Evolutionary conservation across 2,113 vertebrate species (phyloP), one percentile per base, ranked within the genome.

Genomic region (Scalopus aquaticus): DNA sequence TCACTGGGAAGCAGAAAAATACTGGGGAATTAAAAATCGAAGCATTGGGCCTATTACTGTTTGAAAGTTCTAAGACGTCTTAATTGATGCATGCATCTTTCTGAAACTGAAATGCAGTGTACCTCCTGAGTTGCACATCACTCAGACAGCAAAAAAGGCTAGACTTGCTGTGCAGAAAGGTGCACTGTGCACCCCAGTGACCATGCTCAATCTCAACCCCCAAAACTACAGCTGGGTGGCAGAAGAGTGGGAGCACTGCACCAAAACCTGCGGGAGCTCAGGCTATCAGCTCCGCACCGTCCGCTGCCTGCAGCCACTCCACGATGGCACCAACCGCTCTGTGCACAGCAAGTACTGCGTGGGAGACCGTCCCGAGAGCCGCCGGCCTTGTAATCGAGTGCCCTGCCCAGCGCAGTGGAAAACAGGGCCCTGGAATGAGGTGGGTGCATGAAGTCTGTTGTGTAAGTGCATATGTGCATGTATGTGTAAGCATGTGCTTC

Each of bases 221-320:
- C 0, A 2, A 3, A 15, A 72, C n/a, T 74, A 9, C 97, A 99
- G 99, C 72, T 99, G 99, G 99, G 98, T 98, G 11, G 97, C 99
- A 2, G 99, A 99, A 0, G 99, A 99, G 9, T 99, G 99, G 99
- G 99, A 99, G 22, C 98, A 99, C 73, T 99, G 99, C 89, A 99
- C 99, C n/a, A 99, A 98, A 95, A 99, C 99, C 65, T 99, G 99
- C 2, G 99, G 99, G 73, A 98, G 78, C 35, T 98, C 99, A 0
- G 99, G 99, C 49, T 99, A 99, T 67, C 99, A 99, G 97, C 98
- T 99, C 13, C 99, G 99, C n/a, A 99, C 98, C 0, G 99, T 99
- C 19, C 99, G 98, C 62, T 99, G 99, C 90, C 51, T 99, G 0
- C 99, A 99, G 92, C 98, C 98, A 0, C 98, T 99, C 1, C 98